phyloP scores from a whole-genome alignment of 2,113 vertebrate genomes.

The Dipodomys ordii region DNA sequence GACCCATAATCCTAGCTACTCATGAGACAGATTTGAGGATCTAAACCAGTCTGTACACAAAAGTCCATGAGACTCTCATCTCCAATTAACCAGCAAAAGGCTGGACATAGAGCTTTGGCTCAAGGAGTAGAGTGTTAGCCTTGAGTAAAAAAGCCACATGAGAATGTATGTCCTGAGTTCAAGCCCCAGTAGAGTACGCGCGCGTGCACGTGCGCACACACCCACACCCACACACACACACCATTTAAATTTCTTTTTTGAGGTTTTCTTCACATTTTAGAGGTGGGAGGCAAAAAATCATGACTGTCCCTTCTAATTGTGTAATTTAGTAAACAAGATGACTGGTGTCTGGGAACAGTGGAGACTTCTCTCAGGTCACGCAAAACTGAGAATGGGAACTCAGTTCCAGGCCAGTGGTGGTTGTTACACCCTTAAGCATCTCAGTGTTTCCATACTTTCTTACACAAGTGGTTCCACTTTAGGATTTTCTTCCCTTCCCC shows the following conservation, averaged over 20 bases:
- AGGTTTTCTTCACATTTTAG: not conserved
- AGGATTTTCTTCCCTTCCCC: not conserved
- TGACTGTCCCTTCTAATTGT: not conserved
- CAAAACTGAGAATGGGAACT: not conserved
- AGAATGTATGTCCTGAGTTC: too few species aligned
- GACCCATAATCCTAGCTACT: too few species aligned
- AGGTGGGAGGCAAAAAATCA: not conserved
- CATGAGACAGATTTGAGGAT: too few species aligned
- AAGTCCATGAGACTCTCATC: too few species aligned
- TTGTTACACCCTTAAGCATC: not conserved
- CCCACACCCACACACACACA: too few species aligned
- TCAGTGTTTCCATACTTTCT: conserved; percentile 45
- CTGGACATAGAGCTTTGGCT: too few species aligned
- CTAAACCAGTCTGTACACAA: too few species aligned
- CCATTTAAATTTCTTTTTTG: not conserved
- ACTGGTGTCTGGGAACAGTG: not conserved
- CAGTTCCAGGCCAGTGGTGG: not conserved
- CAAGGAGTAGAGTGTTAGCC: too few species aligned
- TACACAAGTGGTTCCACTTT: not conserved
- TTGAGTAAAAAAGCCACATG: too few species aligned
- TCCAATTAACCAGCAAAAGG: too few species aligned
- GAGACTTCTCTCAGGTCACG: not conserved
- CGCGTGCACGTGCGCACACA: too few species aligned
- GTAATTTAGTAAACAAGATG: not conserved
- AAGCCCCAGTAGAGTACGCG: too few species aligned